Conservation (phyloP, 2,888 invertebrate species). For the Nemotelus pantherinus region DNA sequence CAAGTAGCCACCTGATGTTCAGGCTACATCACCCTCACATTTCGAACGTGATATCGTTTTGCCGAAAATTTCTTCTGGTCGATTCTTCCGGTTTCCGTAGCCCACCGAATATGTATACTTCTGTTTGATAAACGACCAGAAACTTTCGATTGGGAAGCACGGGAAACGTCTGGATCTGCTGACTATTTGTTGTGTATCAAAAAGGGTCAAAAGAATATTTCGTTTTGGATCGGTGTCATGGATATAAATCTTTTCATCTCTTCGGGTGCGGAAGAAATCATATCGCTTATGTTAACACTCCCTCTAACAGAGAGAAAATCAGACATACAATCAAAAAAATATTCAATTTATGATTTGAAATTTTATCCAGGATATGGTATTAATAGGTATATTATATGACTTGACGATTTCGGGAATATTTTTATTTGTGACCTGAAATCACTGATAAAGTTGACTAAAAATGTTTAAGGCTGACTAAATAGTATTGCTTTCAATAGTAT, state of each 20-base stretch:
- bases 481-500: neutral
- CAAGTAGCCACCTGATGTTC: conserved; percentile 43
- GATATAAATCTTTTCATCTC: conserved; percentile 39
- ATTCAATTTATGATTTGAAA: neutral
- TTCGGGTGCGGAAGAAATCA: neutral
- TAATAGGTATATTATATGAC: neutral
- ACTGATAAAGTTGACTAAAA: neutral
- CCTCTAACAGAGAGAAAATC: neutral
- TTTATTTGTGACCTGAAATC: neutral
- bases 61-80: conserved; percentile 30
- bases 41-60: conserved; percentile 8
- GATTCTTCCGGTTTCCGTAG: conserved; percentile 35
- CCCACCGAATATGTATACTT: conserved; percentile 38
- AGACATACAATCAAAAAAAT: neutral
- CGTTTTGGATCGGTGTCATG: conserved; percentile 34
- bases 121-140: conserved; percentile 42
- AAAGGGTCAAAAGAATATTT: conserved; percentile 39
- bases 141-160: conserved; percentile 13
- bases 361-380: too few species aligned
- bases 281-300: conserved; percentile 3
- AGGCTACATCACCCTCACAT: neutral
- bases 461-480: neutral
- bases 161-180: neutral
- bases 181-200: conserved; percentile 40
- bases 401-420: neutral